phyloP scores from a whole-genome alignment of 1,140 invertebrate species.

The Achatina immaculata region DNA sequence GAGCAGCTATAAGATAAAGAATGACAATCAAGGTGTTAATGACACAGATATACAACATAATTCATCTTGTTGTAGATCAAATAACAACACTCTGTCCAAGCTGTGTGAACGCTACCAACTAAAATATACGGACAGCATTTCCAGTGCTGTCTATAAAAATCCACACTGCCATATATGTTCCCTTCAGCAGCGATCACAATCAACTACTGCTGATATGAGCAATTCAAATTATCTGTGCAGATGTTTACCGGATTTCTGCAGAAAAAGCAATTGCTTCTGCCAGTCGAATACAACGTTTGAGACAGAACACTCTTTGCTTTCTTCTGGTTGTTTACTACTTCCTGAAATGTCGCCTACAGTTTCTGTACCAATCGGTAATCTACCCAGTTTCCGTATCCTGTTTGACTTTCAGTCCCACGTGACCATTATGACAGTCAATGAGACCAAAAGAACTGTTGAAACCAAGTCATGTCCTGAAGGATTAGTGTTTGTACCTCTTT shows the following conservation, averaged over 20 bases:
- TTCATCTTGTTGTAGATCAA: background rate
- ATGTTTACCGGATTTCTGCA: background rate
- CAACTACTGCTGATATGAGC: no score
- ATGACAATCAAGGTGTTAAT: background rate
- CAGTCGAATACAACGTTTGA: no score
- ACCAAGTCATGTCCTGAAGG: slow-evolving; percentile 3
- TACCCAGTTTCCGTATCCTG: slow-evolving; percentile 20
- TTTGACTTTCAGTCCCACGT: slow-evolving; percentile 6
- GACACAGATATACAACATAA: background rate
- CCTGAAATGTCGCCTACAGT: no score
- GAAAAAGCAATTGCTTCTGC: no score
- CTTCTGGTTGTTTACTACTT: no score
- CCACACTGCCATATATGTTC: background rate
- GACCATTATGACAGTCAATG: background rate
- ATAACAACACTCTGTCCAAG: background rate
- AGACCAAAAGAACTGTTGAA: background rate
- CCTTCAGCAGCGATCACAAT: background rate
- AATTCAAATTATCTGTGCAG: no score
- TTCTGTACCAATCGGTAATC: background rate
- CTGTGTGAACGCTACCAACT: slow-evolving; percentile 1
- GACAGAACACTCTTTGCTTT: no score
- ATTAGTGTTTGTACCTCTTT: background rate
- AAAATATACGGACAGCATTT: background rate
- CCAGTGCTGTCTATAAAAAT: background rate
- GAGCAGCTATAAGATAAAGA: background rate